Evolutionary conservation across 1,140 invertebrate genomes (phyloP), one percentile per base, ranked within the genome.

Genomic region (Psix sp.): DNA sequence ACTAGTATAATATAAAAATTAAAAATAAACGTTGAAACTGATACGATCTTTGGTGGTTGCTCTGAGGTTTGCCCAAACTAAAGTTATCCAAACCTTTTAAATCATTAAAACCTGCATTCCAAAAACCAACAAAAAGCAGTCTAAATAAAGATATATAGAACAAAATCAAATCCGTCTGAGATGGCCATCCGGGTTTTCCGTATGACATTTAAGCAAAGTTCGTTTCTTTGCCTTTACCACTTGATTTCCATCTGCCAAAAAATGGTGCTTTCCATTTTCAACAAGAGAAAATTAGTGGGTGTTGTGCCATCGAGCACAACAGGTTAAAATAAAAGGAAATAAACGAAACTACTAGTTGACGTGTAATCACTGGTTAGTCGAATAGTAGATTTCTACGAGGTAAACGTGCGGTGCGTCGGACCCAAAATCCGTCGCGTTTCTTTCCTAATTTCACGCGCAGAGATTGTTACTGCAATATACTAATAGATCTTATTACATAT

Each of bases 331-430:
- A 46, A 13, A 26, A 6, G 26, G 15, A 36, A 45, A n/a, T 38
- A 67, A 56, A 62, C 48, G 20, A 75, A 70, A 68, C 62, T 65
- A 73, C 52, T 79, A 79, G 72, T 77, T 79, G 68, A 71, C 62
- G 72, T 74, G 65, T 77, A 77, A 77, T 74, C 74, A 73, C 43
- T 62, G 76, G 68, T 77, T 79, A 77, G 75, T 74, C 72, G 52
- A 68, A 76, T 77, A 79, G 75, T 67, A 43, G 63, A 79, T 77
- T 77, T 77, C 56, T 77, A 77, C 57, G 60, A 68, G 54, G 62
- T 59, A 62, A 68, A 73, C 56, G 51, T 57, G 45, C 16, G 16
- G 33, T 18, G 16, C 13, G 31, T 3, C 24, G 17, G 54, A 31
- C 21, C 20, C 26, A 16, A 51, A 52, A 29, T 60, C 45, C 40